phyloP scores from a whole-genome alignment of 1,140 invertebrate genomes.

The Sycophaga agraensis region DNA sequence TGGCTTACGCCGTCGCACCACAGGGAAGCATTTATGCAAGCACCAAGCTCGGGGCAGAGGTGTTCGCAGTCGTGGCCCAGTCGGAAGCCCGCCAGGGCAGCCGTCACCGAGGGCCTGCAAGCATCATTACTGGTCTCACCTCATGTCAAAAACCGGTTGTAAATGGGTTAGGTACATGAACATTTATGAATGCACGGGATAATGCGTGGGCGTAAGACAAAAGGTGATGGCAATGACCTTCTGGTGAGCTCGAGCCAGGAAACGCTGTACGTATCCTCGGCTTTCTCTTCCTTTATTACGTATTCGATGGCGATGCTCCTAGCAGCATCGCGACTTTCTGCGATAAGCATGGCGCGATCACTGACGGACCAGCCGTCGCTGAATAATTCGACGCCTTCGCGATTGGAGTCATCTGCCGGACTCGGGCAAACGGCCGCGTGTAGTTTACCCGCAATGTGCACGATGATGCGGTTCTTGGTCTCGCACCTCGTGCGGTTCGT shows the following conservation, averaged over 20 bases:
- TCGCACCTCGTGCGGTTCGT: constrained; percentile 61
- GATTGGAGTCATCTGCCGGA: constrained; percentile 59
- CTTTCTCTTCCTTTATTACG: constrained; percentile 73
- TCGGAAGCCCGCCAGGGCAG: constrained; percentile 60
- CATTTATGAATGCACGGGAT: too few species aligned
- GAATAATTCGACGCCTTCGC: constrained; percentile 74
- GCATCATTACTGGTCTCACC: too few species aligned
- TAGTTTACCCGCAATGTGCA: constrained; percentile 68
- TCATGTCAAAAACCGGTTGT: too few species aligned
- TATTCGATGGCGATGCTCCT: constrained; percentile 76
- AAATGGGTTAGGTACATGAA: too few species aligned
- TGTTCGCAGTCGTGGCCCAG: constrained; percentile 73
- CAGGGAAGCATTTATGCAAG: constrained; percentile 83
- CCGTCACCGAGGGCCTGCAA: constrained; percentile 50
- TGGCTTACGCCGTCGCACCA: constrained; percentile 86
- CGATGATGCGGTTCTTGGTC: constrained; percentile 70
- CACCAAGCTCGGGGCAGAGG: constrained; percentile 81
- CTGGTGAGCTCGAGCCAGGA: constrained; percentile 82
- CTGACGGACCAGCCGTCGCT: constrained; percentile 76
- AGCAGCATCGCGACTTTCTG: constrained; percentile 61
- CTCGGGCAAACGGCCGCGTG: constrained; percentile 73
- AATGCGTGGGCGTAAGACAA: too few species aligned
- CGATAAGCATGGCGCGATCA: constrained; percentile 60
- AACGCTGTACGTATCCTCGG: constrained; percentile 69
- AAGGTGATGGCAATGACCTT: constrained; percentile 54